These are phyloP conservation scores for Idaea aversata DNA, from an alignment of 2,888 invertebrate species.

Conservation along the genomic window DNA sequence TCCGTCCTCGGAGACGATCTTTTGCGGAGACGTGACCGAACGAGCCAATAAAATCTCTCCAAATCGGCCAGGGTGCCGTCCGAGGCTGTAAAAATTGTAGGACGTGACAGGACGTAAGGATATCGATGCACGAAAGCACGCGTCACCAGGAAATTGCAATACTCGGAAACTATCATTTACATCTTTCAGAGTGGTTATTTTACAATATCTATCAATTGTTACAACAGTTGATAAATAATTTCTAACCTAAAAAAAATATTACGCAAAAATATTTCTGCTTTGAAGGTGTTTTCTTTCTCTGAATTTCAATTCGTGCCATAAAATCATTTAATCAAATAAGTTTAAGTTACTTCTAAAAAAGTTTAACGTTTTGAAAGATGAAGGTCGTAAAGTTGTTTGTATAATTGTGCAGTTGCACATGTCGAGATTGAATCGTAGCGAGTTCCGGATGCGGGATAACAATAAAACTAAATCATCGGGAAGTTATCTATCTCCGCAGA, in stretches of 20 bases:
- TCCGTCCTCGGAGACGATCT: constrained; percentile 58
- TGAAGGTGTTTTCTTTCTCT: not conserved
- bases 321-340: not conserved
- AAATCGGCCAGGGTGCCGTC: constrained; percentile 46
- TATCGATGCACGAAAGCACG: constrained; percentile 27
- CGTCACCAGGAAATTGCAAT: constrained; percentile 31
- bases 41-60: constrained; percentile 66
- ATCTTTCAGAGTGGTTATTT: constrained; percentile 14
- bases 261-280: not conserved
- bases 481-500: constrained; percentile 74
- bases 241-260: not conserved
- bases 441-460: constrained; percentile 71
- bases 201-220: not conserved
- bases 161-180: constrained; percentile 21
- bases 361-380: constrained; percentile 18
- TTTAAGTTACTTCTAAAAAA: not conserved
- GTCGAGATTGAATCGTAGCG: constrained; percentile 39
- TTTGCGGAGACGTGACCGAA: constrained; percentile 67
- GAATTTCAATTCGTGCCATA: not conserved
- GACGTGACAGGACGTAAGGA: constrained; percentile 52
- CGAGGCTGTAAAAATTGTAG: constrained; percentile 58
- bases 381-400: constrained; percentile 29
- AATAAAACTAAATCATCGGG: constrained; percentile 80
- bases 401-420: constrained; percentile 37
- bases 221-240: not conserved